Evolutionary conservation across 2,113 vertebrate species (phyloP), one percentile per base, ranked within the genome.

Genomic region (Microcebus lehilahytsara): DNA sequence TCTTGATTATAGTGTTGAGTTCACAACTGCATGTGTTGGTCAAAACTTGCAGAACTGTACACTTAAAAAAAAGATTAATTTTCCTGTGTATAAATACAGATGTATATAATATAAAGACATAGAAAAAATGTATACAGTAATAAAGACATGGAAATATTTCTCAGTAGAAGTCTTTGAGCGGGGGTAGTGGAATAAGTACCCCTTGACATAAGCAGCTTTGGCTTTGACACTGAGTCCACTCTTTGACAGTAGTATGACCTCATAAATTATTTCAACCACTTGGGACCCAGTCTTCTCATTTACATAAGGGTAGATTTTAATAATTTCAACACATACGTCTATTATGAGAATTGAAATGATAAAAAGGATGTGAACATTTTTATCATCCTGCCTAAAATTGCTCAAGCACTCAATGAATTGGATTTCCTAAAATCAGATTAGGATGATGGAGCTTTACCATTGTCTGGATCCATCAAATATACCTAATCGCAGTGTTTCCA

Each of bases 361-460:
- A 34, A 32, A 60, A n/a, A 1, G 51, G 6, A 78, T 69, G 14
- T 75, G 20, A 94, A 90, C 42, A 16, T 37, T 40, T 13, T 1
- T 14, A 46, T 17, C 2, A 22, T 53, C 0, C 20, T 80, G 8
- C 25, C 53, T 81, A 89, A 49, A 46, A 64, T 40, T 27, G 96
- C 67, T 13, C 2, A 66, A 53, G 7, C 23, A 40, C n/a, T 79
- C 22, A 53, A 9, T 9, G 5, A 27, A 84, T n/a, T 75, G 2
- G 9, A 85, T 80, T 91, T 75, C 32, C 83, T 69, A 75, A 93
- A 93, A 56, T 85, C 74, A 53, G 30, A 87, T 75, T 91, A 77
- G 17, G 20, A 7, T 79, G 4, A 49, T 27, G 12, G 17, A 80
- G 62, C 4, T n/a, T 46, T 75, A 6, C 6, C 46, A 5, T 32